A percentile compares a stretch with the other conserved stretches of the same genome.
These are phyloP conservation scores for Acanthopagrus latus DNA, from an alignment of 2,797 vertebrate species.

Conservation along the genomic window DNA sequence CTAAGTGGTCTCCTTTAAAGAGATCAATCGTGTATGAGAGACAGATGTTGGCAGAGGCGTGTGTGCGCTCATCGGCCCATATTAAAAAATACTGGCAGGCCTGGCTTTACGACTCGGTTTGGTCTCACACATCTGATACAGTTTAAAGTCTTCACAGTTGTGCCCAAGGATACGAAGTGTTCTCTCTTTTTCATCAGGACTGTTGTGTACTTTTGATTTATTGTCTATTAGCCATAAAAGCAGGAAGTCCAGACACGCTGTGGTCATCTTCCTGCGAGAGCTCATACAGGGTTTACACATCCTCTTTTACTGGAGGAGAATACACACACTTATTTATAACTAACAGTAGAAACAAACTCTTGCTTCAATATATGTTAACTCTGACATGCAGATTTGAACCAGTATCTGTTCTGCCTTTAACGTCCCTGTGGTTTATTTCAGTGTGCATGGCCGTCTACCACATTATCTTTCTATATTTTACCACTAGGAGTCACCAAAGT, in stretches of 20 bases:
- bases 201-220: slow-evolving; percentile 24
- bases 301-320: neutral
- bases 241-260: slow-evolving; percentile 5
- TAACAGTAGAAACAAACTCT: neutral
- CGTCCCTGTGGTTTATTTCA: neutral
- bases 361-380: neutral
- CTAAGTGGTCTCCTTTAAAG: slow-evolving; percentile 24
- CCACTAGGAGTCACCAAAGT: slow-evolving; percentile 45
- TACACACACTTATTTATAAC: neutral
- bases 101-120: slow-evolving; percentile 43
- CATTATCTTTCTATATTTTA: neutral
- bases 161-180: slow-evolving; percentile 36
- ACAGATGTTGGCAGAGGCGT: slow-evolving; percentile 32
- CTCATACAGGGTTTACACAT: neutral
- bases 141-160: slow-evolving; percentile 42
- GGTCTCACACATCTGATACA: slow-evolving; percentile 46
- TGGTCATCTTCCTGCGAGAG: neutral
- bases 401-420: too few relatives aligned
- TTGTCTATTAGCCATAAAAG: slow-evolving; percentile 42
- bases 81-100: slow-evolving; percentile 32
- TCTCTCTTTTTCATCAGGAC: slow-evolving; percentile 5
- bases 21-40: slow-evolving; percentile 18
- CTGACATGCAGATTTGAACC: neutral
- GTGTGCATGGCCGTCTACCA: neutral
- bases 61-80: slow-evolving; percentile 6